phyloP scores from a whole-genome alignment of 2,797 vertebrate genomes.

The Perodicticus potto region DNA sequence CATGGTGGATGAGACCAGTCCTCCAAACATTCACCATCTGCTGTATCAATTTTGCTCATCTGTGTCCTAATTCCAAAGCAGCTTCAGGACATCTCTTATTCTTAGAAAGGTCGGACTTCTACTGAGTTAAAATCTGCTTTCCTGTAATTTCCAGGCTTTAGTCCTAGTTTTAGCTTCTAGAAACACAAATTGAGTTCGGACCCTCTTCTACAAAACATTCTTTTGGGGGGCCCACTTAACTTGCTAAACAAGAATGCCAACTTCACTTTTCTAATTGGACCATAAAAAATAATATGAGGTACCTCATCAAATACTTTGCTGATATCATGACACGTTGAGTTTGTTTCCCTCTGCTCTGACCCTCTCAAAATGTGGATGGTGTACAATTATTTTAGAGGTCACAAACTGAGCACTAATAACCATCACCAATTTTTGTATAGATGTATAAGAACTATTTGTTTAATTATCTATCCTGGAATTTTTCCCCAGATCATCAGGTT shows the following conservation, averaged over 20 bases:
- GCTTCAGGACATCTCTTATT: slow-evolving; percentile 57
- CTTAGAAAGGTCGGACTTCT: slow-evolving; percentile 42
- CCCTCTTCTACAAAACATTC: neutral
- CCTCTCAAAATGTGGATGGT: neutral
- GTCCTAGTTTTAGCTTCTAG: slow-evolving; percentile 46
- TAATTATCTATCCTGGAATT: neutral
- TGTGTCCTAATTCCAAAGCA: slow-evolving; percentile 74
- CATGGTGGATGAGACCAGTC: slow-evolving; percentile 52
- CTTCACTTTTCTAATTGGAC: slow-evolving; percentile 39
- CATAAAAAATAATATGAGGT: slow-evolving; percentile 29
- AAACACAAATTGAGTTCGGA: neutral
- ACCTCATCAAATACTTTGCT: neutral
- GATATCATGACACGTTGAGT: neutral
- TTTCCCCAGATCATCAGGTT: neutral
- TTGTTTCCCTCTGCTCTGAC: neutral
- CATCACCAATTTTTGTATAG: neutral
- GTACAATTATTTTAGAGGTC: neutral
- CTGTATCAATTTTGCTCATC: slow-evolving; percentile 57
- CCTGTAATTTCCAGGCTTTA: slow-evolving; percentile 10
- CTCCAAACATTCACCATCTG: slow-evolving; percentile 73
- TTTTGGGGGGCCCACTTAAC: neutral
- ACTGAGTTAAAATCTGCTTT: slow-evolving; percentile 51
- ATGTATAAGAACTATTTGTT: slow-evolving; percentile 24
- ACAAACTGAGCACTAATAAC: neutral
- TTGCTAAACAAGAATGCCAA: neutral